Evolutionary conservation across 2,888 invertebrate genomes (phyloP).

Genomic region (Metallyticus violacea): DNA sequence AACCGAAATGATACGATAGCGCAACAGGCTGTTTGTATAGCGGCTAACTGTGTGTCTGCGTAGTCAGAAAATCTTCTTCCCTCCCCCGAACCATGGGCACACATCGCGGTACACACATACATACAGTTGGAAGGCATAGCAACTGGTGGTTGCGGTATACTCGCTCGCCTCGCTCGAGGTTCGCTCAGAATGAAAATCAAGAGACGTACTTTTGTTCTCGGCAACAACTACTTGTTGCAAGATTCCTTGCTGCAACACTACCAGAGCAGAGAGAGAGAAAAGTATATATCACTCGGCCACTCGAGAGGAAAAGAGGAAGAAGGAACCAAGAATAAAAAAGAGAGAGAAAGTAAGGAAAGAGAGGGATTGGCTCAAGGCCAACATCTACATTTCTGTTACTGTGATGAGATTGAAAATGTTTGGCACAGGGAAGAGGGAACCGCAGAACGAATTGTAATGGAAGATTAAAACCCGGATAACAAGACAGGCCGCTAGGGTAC

Average conservation of each 20-base stretch:
- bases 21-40: not conserved
- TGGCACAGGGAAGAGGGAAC: not conserved
- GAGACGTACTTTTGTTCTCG: not conserved
- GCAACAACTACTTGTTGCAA: not conserved
- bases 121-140: not conserved
- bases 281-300: not conserved
- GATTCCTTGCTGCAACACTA: not conserved
- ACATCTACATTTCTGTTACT: not conserved
- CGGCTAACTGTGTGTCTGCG: not conserved
- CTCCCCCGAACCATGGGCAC: not conserved
- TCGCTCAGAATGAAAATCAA: not conserved
- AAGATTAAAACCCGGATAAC: not conserved
- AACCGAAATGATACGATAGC: not conserved
- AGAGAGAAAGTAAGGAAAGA: too few relatives aligned
- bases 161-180: not conserved
- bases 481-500: too few relatives aligned
- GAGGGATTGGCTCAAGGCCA: not conserved
- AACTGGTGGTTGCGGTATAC: not conserved
- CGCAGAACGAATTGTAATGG: not conserved
- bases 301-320: not conserved
- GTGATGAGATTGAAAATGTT: not conserved
- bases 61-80: not conserved
- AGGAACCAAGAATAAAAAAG: not conserved
- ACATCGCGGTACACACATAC: not conserved
- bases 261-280: too few relatives aligned